Evolutionary conservation across 1,140 invertebrate species (phyloP).

Genomic region (Temnothorax curvispinosus): DNA sequence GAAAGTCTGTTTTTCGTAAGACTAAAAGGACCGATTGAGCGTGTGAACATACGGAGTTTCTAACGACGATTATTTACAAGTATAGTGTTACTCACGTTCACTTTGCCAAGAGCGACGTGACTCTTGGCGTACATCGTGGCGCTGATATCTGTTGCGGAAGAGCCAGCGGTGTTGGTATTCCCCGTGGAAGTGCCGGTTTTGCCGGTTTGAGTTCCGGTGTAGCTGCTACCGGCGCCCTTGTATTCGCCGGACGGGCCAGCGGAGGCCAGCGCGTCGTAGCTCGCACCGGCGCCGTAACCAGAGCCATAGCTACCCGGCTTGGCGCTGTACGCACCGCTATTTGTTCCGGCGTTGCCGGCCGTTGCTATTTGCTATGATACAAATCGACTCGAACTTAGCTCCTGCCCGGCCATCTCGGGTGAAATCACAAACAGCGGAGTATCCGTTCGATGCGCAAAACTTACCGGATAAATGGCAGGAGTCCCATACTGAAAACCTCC

Average conservation of each 20-base stretch:
- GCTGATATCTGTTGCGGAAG: conserved; percentile 88
- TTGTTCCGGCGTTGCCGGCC: conserved; percentile 88
- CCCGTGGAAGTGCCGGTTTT: conserved; percentile 83
- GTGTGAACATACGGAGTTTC: neutral
- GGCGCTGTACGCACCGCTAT: conserved; percentile 88
- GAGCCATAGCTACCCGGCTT: conserved; percentile 89
- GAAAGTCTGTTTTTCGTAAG: conserved; percentile 94
- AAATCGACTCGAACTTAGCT: conserved; percentile 44
- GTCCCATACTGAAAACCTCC: conserved; percentile 92
- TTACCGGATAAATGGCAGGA: conserved; percentile 89
- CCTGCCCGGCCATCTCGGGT: neutral
- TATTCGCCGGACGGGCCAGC: conserved; percentile 85
- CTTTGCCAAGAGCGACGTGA: conserved; percentile 91
- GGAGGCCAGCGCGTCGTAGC: conserved; percentile 89
- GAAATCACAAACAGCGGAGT: neutral
- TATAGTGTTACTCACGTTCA: conserved; percentile 87
- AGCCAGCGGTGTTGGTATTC: conserved; percentile 86
- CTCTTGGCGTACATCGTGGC: conserved; percentile 91
- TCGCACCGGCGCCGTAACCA: conserved; percentile 87
- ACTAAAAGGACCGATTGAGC: conserved; percentile 85
- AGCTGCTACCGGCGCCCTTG: conserved; percentile 81
- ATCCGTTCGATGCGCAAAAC: conserved; percentile 58
- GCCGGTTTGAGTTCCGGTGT: conserved; percentile 84
- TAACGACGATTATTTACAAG: neutral
- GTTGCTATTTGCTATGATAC: conserved; percentile 87